Percentiles rank a stretch among this genome's conserved stretches.
Evolutionary conservation across 2,113 vertebrate species (phyloP).

Genomic region (Ondatra zibethicus): DNA sequence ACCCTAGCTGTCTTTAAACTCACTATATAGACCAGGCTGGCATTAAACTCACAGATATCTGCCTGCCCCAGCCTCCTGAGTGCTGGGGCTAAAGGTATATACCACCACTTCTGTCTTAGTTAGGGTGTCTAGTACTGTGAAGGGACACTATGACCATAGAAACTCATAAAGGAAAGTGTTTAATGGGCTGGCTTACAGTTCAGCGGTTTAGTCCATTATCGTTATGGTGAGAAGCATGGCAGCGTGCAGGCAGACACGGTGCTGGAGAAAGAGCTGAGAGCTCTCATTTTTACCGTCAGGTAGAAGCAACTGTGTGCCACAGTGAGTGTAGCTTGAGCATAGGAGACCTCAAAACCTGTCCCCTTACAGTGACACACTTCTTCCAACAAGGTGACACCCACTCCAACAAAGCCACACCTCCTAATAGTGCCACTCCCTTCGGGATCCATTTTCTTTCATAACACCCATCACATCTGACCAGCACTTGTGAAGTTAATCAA

Average conservation of each 20-base stretch:
- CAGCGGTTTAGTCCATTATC: too few species aligned
- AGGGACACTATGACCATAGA: neutral
- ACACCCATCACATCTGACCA: neutral
- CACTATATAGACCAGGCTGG: neutral
- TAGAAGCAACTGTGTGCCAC: neutral
- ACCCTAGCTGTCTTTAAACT: neutral
- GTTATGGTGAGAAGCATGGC: neutral
- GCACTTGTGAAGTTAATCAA: neutral
- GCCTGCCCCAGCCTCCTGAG: neutral
- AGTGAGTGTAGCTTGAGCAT: neutral
- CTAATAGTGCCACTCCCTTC: neutral
- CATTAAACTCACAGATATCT: neutral
- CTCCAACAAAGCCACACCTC: neutral
- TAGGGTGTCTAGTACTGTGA: neutral
- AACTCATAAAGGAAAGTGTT: neutral
- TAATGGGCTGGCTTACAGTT: neutral
- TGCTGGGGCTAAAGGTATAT: neutral
- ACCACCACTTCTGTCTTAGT: neutral
- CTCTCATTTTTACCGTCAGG: neutral
- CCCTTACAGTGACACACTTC: neutral
- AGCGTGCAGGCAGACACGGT: neutral
- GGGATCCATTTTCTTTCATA: neutral
- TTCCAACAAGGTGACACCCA: neutral
- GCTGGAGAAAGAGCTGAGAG: neutral
- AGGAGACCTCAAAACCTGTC: neutral